Evolutionary conservation across 2,113 vertebrate genomes (phyloP), one percentile per base, ranked within the genome.

Genomic region (Fregetta grallaria): DNA sequence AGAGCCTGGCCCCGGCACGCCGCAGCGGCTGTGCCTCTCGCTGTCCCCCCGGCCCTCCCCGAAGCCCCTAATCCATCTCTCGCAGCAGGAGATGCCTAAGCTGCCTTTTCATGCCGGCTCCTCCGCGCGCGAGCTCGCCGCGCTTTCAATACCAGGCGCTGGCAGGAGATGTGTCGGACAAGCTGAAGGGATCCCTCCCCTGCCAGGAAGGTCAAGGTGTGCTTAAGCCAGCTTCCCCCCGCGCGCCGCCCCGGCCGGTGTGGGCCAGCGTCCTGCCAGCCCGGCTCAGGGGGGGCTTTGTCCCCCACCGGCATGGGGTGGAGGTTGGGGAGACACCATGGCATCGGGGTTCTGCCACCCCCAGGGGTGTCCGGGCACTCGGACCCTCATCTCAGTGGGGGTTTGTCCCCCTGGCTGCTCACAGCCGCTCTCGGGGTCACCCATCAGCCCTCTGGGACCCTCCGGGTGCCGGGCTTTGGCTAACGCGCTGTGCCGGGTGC

Each of bases 61-160:
- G 59, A 63, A 97, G 96, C 95, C 97, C 97, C 97, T 98, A 98
- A 98, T 98, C 98, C 97, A 97, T 98, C 97, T 97, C 96, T 93
- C 98, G 67, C 98, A 97, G 98, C 98, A 76, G 98, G 98, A 98
- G 97, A 96, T 97, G 97, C 97, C 97, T 98, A 98, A 98, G 98
- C 98, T 95, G 97, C 95, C 98, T 98, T 98, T 98, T 98, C 97
- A 98, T 90, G 42, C 40, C 71, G 93, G 96, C 97, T 96, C 94
- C 95, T 95, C 94, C 67, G 97, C 94, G 89, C 74, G 79, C 96
- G 95, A 92, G 89, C 97, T 92, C 75, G 47, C 61, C 61, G 85
- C 79, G 65, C 96, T 97, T 90, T 98, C 98, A 98, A 97, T 98
- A 90, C 95, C 96, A 90, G 81, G 73, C 91, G 97, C 98, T 97